Base-by-base conservation (phyloP, 2,797 vertebrate genomes). In the Bovichtus diacanthus region DNA sequence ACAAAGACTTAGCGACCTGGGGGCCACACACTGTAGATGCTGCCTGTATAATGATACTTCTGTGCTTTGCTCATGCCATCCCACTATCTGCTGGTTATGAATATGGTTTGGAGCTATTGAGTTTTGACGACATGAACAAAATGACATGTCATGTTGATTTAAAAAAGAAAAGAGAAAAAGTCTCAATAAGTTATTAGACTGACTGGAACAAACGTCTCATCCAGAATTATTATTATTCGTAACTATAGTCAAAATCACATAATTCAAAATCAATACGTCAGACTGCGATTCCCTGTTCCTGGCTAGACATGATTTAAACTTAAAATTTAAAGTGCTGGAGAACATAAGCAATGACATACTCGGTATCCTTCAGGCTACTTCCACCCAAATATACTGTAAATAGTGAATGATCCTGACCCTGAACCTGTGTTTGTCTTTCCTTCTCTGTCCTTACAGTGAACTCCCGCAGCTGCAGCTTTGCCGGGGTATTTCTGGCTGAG, bases 401-500 rank as follows among this genome's bases (percentile, higher is more conserved):
- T 23, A 11, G 5, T 21, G 7, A 53, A 41, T 27, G 49, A 16
- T 36, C 8, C 18, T 63, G 21, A 80, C 15, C 49, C 38, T 68
- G 11, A 54, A 21, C 1, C 9, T 63, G 19, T 34, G 2, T 68
- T 62, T 41, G n/a, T 34, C 31, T 55, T 21, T 46, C 1, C 36
- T 6, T 67, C 15, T 81, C n/a, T 31, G 49, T 81, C 8, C 49
- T 43, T 65, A 63, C 4, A 81, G 93, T 93, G 49, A 89, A 44
- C 3, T 19, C 49, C 5, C 87, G 92, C 21, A 82, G 82, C 74
- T 99, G 98, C 95, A 96, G 96, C 72, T 84, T 70, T 38, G 88
- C 47, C 2, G 95, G 97, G 2, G 95, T 99, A 23, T 98, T 96
- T 90, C 94, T 95, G 0, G 93, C 95, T 62, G 95, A 98, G 85